These are phyloP conservation scores for Raja brachyura DNA, from an alignment of 2,113 vertebrate species.

Conservation along the genomic window DNA sequence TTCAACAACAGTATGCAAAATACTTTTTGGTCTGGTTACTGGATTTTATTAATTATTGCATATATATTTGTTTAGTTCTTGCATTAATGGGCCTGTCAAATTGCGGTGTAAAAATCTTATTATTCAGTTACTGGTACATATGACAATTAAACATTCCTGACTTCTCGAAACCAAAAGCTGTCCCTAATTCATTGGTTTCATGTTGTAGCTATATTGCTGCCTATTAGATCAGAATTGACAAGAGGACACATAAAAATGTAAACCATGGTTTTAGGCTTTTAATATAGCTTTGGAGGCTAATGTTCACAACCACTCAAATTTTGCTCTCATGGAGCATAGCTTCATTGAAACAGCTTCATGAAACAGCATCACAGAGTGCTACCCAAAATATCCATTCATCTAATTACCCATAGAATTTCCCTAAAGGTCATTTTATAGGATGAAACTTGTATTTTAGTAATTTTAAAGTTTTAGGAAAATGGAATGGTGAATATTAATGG, in stretches of 20 bases:
- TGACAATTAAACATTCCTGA: no score
- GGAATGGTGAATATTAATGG: not conserved
- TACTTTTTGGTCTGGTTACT: no score
- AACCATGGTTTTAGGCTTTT: not conserved
- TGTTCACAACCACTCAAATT: not conserved
- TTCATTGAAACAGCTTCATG: not conserved
- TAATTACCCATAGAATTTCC: not conserved
- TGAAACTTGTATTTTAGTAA: not conserved
- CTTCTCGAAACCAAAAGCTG: no score
- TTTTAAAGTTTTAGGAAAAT: constrained; percentile 15
- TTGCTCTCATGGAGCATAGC: not conserved
- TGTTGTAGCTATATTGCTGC: not conserved
- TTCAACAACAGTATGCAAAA: no score
- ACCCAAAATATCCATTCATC: not conserved
- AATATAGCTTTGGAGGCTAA: not conserved
- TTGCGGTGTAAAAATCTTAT: no score
- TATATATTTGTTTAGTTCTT: no score
- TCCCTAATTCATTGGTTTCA: not conserved
- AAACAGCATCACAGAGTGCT: not conserved
- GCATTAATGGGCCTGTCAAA: no score
- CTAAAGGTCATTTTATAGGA: not conserved
- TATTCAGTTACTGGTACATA: no score
- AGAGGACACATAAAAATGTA: not conserved
- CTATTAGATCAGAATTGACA: not conserved
- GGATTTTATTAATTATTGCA: no score